Evolutionary conservation across 2,888 invertebrate genomes (phyloP), one percentile per base, ranked within the genome.

Genomic region (Sipunculus nudus): DNA sequence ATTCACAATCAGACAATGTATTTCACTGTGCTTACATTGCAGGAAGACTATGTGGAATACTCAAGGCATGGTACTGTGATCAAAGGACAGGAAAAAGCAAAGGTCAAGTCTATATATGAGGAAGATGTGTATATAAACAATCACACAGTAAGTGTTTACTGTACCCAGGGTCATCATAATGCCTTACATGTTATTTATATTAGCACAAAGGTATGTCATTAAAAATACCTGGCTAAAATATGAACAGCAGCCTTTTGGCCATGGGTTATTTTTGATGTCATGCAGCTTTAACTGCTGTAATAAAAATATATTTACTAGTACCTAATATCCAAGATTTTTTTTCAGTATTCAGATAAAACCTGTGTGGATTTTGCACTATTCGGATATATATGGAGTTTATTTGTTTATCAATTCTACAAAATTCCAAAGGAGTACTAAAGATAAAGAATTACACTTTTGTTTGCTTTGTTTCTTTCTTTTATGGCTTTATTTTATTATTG

Each of bases 41-140:
- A 84, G 83, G 99, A 99, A 81, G 89, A 93, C 77, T 99, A 98
- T 84, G 90, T 94, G 1, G 94, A 96, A 78, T 99, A 98, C 86
- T 95, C 96, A 29, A 86, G 96, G 53, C 92, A 93, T 71, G 99
- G 99, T 1, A 93, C 94, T 68, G 74, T 86, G 8, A 76, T 86
- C 53, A 85, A 85, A 84, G 97, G 97, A 0, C 90, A 92, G 59
- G 97, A 98, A 81, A 93, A 93, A 75, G 90, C 91, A 63, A 87
- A 91, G 0, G 89, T 95, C 6, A 88, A 91, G 84, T 94, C 88
- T 19, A 91, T 91, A 77, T 99, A 96, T 82, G 96, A 95, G 79
- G 99, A 99, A 84, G 97, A 99, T 83, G 89, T 93, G 21, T 88
- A 90, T 69, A 89, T 91, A 6, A 94, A 94, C 80, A 99, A 99